Base-by-base conservation (phyloP, 2,888 invertebrate genomes). In the Trimorus sp. region DNA sequence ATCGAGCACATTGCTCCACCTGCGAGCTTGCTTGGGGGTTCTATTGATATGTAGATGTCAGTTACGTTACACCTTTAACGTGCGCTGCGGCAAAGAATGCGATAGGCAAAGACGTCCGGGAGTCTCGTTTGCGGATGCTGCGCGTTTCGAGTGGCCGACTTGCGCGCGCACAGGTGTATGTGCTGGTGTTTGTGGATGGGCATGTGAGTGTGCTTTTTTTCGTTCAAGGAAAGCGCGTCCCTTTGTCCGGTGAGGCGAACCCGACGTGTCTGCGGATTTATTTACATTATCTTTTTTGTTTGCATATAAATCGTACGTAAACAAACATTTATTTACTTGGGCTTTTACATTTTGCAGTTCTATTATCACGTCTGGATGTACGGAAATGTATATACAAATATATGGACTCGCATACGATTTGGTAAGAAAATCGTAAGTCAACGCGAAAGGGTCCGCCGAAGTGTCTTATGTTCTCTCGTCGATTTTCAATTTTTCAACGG, bases 1-100 rank as follows among this genome's bases (percentile, higher is more conserved):
- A 86, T 82, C 85, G 85, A 86, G 86, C 85, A 84, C 89, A 89
- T 87, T 66, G 87, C 88, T 91, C 90, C 91, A 91, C 91, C 91
- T 91, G 91, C 91, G 86, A 89, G 87, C 88, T 86, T 87, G 84
- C 87, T 87, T 87, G 88, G 88, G 87, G 87, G 85, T 65, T 83
- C 89, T 80, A 90, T 90, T 90, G 88, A 90, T 88, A 90, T 90
- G 90, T 84, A 90, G 88, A 91, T 90, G 84, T 63, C 86, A 86
- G 89, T 89, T 90, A 89, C 88, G 88, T 88, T 89, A 89, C 88
- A 90, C 89, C 88, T 87, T 87, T 85, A 86, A 84, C 85, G 83
- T 83, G 86, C 84, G 82, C 84, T 81, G 70, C 45, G 62, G 69
- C 75, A 88, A 88, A 88, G 88, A 89, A 88, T 85, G 74, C 56